Evolutionary conservation across 2,113 vertebrate species (phyloP).

Genomic region (Falco punctatus): DNA sequence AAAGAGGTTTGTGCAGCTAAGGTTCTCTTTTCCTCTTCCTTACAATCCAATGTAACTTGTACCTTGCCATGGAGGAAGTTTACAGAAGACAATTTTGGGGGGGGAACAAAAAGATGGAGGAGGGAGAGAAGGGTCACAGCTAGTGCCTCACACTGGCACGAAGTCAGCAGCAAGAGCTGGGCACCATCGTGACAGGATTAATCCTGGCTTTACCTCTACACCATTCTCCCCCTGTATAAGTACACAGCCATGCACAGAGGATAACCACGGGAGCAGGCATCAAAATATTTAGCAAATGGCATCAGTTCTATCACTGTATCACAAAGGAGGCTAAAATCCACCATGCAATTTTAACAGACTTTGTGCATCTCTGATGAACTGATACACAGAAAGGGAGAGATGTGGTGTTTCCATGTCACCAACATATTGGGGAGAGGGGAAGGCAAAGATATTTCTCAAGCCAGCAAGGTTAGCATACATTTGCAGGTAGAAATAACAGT

Average conservation of each 20-base stretch:
- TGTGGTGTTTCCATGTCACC: neutral
- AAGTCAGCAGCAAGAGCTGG: neutral
- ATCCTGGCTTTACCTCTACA: neutral
- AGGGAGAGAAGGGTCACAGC: neutral
- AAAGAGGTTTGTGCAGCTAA: neutral
- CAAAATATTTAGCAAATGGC: neutral
- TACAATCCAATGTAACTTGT: neutral
- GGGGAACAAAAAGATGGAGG: neutral
- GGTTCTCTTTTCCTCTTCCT: neutral
- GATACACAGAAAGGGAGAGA: neutral
- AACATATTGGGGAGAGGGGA: neutral
- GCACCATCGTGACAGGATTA: neutral
- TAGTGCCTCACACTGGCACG: neutral
- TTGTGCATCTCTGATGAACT: neutral
- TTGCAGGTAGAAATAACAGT: neutral
- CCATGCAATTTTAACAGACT: neutral
- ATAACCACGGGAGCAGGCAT: neutral
- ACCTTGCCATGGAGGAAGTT: neutral
- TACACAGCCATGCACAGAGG: neutral
- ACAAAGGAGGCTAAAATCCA: neutral
- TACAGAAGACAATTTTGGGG: neutral
- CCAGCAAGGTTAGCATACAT: neutral
- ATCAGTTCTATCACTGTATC: neutral
- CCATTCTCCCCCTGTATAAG: neutral
- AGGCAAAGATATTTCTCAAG: neutral